Conservation (phyloP, 2,797 vertebrate genomes). For the Falco novaeseelandiae region DNA sequence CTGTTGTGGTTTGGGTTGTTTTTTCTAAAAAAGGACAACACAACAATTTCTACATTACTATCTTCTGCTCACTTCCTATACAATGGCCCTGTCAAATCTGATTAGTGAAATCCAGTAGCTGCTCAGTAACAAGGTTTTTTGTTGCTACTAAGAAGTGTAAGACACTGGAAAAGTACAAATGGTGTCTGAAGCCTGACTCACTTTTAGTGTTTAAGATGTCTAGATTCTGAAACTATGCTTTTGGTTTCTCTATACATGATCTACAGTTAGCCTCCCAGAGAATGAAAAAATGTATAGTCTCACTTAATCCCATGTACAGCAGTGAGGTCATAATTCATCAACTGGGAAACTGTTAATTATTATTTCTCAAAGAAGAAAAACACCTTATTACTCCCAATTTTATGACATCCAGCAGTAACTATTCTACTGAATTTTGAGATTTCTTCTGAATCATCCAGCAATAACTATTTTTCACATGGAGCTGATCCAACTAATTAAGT, state of each 20-base stretch:
- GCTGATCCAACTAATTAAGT: neutral
- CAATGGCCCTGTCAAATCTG: neutral
- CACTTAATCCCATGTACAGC: neutral
- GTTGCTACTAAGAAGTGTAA: neutral
- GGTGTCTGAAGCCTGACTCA: neutral
- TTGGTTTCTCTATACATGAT: neutral
- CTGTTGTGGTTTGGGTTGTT: neutral
- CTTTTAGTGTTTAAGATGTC: neutral
- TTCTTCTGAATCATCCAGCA: neutral
- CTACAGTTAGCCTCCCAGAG: neutral
- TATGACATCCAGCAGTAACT: neutral
- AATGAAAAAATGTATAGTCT: neutral
- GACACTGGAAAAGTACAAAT: neutral
- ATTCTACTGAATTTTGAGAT: neutral
- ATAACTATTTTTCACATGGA: neutral
- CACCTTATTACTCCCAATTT: neutral
- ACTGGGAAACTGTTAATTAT: neutral
- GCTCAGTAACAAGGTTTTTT: neutral
- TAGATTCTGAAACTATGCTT: neutral
- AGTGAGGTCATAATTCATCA: neutral
- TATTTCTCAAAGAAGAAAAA: neutral
- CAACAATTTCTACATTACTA: neutral
- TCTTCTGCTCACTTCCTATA: neutral
- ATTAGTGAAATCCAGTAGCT: neutral
- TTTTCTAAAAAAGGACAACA: neutral